phyloP scores from a whole-genome alignment of 37 sponge, comb jelly and placozoan genomes.

The Dysidea cf. avara region DNA sequence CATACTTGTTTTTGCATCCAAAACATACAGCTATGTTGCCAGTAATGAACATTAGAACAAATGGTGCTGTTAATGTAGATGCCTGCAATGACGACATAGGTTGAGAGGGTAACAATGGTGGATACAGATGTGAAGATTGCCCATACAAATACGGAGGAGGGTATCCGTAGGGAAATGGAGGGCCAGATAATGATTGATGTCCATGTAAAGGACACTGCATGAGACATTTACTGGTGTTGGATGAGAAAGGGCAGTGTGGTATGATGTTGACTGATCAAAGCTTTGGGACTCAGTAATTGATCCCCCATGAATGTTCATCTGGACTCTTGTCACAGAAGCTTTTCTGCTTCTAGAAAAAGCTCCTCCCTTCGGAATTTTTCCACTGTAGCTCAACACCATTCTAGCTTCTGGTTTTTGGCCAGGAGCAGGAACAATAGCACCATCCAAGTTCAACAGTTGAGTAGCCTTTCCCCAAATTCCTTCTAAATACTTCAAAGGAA shows the following conservation, averaged over 20 bases:
- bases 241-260: not conserved
- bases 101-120: too few relatives aligned
- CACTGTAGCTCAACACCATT: constrained; percentile 22
- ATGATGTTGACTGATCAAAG: not conserved
- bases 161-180: too few relatives aligned
- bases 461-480: constrained; percentile 19
- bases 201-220: too few relatives aligned
- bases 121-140: too few relatives aligned
- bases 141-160: too few relatives aligned
- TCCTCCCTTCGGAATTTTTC: constrained; percentile 21
- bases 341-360: constrained; percentile 13
- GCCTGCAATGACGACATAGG: too few relatives aligned
- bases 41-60: constrained; percentile 5
- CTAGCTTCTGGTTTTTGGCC: constrained; percentile 17
- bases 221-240: not conserved
- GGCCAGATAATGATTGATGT: too few relatives aligned
- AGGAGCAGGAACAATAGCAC: constrained; percentile 13
- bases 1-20: constrained; percentile 32
- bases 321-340: constrained; percentile 11
- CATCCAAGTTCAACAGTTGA: not conserved
- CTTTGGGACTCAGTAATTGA: not conserved
- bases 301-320: constrained; percentile 10
- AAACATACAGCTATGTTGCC: constrained; percentile 29
- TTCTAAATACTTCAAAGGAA: constrained; percentile 10
- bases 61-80: not conserved